Evolutionary conservation across 2,113 vertebrate genomes (phyloP).

Genomic region (Rattus norvegicus): GRCr8 NC_086026.1:53938501-53939000

Average conservation of each 20-base stretch:
- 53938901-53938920: not conserved
- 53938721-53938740: not conserved
- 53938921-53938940: not conserved
- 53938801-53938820: not conserved
- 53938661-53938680: slow-evolving; percentile 33
- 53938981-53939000: not conserved
- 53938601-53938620: not conserved
- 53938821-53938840: not conserved
- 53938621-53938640: slow-evolving; percentile 19
- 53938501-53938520: not conserved
- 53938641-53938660: not conserved
- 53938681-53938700: slow-evolving; percentile 10
- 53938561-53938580: not conserved
- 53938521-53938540: not conserved
- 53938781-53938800: not conserved
- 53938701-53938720: not conserved
- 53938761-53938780: not conserved
- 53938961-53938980: not conserved
- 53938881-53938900: not conserved
- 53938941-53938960: not conserved
- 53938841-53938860: not conserved
- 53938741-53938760: slow-evolving; percentile 10
- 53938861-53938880: not conserved
- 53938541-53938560: not conserved
- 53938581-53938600: not conserved